Evolutionary conservation across 2,797 vertebrate genomes (phyloP), one percentile per base, ranked within the genome.

Genomic region (Acanthornis magna): DNA sequence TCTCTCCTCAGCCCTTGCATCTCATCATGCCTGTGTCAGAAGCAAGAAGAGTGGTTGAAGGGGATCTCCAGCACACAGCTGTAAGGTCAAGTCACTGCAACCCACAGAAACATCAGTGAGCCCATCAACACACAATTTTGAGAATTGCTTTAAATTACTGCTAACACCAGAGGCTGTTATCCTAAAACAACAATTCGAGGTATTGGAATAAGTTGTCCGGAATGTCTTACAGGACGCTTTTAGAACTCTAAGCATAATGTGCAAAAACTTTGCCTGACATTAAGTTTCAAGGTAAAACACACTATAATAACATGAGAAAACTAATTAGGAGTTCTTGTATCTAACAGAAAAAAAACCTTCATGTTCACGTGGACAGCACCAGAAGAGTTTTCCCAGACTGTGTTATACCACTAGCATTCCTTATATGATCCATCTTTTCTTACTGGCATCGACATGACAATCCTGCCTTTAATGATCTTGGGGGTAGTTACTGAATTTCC

Each of bases 251-350:
- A 50, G 15, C 0, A 0, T 21, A 79, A 61, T 15, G 76, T 61
- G 18, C 15, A n/a, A 68, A 85, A 75, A 75, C 32, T 61, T 50
- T 82, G 19, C 32, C 32, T 60, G 45, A 60, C 30, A 32, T 5
- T 42, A 57, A 63, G 23, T 77, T 81, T 75, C 67, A 68, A 57
- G 11, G 32, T 34, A 91, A 89, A 85, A 78, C 2, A 27, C 34
- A 16, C 65, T 71, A 0, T 17, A 68, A 48, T 16, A 38, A 58
- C 20, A 53, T 0, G 4, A 5, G 11, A 20, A 54, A 66, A 20
- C 11, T 50, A 73, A 51, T 2, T 55, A 45, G 0, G 0, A 54
- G 10, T 29, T 61, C 21, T 36, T 50, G 13, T 8, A 58, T 30
- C 55, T 48, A 25, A 50, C 29, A 80, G 30, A 62, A 66, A 43